A percentile compares a stretch with the other conserved stretches of the same genome.
phyloP scores from a whole-genome alignment of 2,797 vertebrate species.

The Podarcis siculus region DNA sequence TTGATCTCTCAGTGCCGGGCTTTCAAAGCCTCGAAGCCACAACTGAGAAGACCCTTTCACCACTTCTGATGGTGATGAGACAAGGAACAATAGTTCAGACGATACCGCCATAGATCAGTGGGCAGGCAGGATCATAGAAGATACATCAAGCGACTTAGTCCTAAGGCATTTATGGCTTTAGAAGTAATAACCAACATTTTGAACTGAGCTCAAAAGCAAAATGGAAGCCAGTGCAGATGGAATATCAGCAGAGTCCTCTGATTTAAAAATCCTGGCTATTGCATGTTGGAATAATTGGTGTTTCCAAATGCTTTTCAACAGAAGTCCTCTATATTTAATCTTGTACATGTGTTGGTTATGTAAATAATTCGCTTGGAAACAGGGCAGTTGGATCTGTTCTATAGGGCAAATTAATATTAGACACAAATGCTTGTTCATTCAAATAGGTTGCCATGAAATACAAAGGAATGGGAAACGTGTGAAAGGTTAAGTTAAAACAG shows the following conservation, averaged over 20 bases:
- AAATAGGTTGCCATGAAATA: constrained; percentile 69
- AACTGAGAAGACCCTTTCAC: not conserved
- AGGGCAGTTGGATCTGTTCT: constrained; percentile 69
- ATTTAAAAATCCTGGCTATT: not conserved
- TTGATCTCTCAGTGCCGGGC: not conserved
- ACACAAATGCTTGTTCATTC: constrained; percentile 62
- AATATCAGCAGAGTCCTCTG: not conserved
- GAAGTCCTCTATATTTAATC: constrained; percentile 30
- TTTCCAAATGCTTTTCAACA: not conserved
- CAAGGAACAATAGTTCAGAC: not conserved
- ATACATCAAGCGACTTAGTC: too few relatives aligned
- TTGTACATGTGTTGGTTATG: constrained; percentile 35
- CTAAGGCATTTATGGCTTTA: not conserved
- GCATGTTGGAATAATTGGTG: not conserved
- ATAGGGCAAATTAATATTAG: constrained; percentile 69
- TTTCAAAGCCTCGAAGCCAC: not conserved
- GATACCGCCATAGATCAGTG: not conserved
- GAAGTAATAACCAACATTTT: constrained; percentile 7
- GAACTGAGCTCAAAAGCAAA: not conserved
- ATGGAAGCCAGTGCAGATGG: not conserved
- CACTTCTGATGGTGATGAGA: not conserved
- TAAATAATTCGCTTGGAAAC: constrained; percentile 53
- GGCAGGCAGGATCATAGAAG: not conserved
- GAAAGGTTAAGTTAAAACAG: constrained; percentile 64
- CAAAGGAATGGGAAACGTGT: constrained; percentile 71